These are phyloP conservation scores for Phymorhynchus buccinoides DNA, from an alignment of 1,140 invertebrate genomes.

Conservation along the genomic window DNA sequence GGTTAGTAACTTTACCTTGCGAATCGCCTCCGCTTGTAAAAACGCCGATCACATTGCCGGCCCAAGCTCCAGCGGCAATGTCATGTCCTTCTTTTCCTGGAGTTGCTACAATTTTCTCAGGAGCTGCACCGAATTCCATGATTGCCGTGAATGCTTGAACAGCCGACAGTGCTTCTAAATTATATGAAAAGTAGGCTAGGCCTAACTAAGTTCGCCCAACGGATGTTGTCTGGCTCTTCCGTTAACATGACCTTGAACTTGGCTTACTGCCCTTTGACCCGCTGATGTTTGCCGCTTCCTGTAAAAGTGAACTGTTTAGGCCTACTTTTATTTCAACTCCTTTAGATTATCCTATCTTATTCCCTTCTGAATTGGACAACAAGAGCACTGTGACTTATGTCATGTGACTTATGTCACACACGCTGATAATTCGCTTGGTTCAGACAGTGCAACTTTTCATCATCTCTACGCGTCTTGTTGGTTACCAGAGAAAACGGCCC, in stretches of 20 bases:
- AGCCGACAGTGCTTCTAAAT: background rate
- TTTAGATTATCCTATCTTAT: too few relatives aligned
- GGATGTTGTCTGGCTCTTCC: background rate
- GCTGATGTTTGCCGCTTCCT: background rate
- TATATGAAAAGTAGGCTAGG: background rate
- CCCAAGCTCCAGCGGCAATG: constrained; percentile 57
- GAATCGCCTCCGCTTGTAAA: constrained; percentile 78
- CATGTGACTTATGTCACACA: too few relatives aligned
- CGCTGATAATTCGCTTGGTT: too few relatives aligned
- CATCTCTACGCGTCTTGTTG: too few relatives aligned
- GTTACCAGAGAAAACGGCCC: too few relatives aligned
- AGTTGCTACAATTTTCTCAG: constrained; percentile 56
- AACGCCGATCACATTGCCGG: constrained; percentile 78
- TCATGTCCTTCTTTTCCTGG: constrained; percentile 69
- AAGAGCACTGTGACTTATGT: too few relatives aligned
- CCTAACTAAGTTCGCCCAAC: background rate
- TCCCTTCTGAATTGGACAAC: too few relatives aligned
- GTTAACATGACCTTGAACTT: constrained; percentile 24
- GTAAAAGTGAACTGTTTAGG: too few relatives aligned
- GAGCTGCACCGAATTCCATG: background rate
- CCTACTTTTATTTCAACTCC: too few relatives aligned
- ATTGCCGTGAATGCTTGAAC: background rate
- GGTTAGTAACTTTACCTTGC: too few relatives aligned
- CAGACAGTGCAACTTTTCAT: too few relatives aligned
- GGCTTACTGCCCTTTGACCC: background rate